phyloP scores from a whole-genome alignment of 1,140 invertebrate species.

The Cryptotermes secundus region DNA sequence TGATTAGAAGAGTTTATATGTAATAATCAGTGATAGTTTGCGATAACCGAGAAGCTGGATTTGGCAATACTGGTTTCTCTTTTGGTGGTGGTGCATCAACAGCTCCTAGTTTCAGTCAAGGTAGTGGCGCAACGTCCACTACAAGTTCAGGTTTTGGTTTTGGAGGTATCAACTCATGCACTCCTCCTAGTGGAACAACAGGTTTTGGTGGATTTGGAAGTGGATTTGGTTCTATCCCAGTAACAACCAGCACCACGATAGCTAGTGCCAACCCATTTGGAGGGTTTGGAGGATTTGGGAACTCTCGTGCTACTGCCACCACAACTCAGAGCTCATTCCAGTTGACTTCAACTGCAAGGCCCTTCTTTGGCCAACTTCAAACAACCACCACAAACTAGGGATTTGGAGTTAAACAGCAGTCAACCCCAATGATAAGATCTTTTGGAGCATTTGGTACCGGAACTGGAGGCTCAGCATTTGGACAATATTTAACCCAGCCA shows the following conservation, averaged over 20 bases:
- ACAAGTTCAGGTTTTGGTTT: slow-evolving; percentile 52
- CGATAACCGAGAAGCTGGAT: no score
- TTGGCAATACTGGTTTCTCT: slow-evolving; percentile 18
- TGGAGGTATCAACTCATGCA: slow-evolving; percentile 49
- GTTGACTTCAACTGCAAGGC: background rate
- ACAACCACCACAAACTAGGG: slow-evolving; percentile 19
- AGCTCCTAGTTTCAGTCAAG: slow-evolving; percentile 23
- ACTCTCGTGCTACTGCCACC: slow-evolving; percentile 20
- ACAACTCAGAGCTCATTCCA: slow-evolving; percentile 35
- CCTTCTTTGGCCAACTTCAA: background rate
- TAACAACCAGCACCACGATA: background rate
- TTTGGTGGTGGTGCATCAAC: slow-evolving; percentile 23
- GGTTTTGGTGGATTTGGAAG: slow-evolving; percentile 55
- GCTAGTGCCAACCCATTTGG: slow-evolving; percentile 34
- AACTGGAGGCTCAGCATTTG: slow-evolving; percentile 36
- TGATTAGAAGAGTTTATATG: no score
- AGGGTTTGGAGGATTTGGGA: slow-evolving; percentile 36
- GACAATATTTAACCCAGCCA: slow-evolving; percentile 48
- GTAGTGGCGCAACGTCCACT: slow-evolving; percentile 20
- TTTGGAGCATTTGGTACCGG: slow-evolving; percentile 51
- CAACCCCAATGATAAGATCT: slow-evolving; percentile 43
- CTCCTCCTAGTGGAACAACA: slow-evolving; percentile 36
- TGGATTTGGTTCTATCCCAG: slow-evolving; percentile 19
- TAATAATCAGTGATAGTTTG: no score
- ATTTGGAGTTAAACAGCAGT: slow-evolving; percentile 51